Conservation (phyloP, 2,797 vertebrate genomes). For the Momotus momota region DNA sequence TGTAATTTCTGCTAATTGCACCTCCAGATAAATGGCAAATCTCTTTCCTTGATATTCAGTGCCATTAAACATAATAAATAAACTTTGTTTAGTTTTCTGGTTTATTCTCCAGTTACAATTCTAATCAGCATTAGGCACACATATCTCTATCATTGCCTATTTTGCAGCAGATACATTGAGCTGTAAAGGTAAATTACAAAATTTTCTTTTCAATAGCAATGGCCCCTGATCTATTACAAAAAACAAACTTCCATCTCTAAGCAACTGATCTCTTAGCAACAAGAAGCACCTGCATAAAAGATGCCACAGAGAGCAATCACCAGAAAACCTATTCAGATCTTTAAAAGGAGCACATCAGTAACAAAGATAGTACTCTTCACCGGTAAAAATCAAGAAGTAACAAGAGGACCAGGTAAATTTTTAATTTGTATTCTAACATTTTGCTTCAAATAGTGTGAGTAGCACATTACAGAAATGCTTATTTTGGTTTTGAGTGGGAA, state of each 20-base stretch:
- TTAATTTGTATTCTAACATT: slow-evolving; percentile 69
- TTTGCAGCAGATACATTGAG: not conserved
- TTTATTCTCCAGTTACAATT: slow-evolving; percentile 7
- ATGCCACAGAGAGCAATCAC: slow-evolving; percentile 82
- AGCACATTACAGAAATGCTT: slow-evolving; percentile 28
- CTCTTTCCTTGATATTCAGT: not conserved
- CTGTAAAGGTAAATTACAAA: slow-evolving; percentile 67
- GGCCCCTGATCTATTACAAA: slow-evolving; percentile 78
- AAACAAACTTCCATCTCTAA: slow-evolving; percentile 87
- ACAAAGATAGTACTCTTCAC: slow-evolving; percentile 62
- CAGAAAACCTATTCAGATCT: slow-evolving; percentile 74
- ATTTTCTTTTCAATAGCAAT: slow-evolving; percentile 75
- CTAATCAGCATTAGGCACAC: not conserved
- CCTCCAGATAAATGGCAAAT: not conserved
- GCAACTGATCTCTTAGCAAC: slow-evolving; percentile 92
- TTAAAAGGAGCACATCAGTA: slow-evolving; percentile 65
- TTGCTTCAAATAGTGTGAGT: slow-evolving; percentile 14
- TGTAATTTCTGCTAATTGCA: not conserved
- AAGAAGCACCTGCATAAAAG: slow-evolving; percentile 87
- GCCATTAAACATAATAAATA: not conserved
- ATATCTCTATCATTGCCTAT: not conserved
- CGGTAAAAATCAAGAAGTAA: slow-evolving; percentile 55
- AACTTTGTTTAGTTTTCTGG: not conserved
- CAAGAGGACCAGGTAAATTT: slow-evolving; percentile 77
- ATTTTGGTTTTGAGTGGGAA: slow-evolving; percentile 21